phyloP scores from a whole-genome alignment of 1,140 invertebrate genomes.

The Temnothorax longispinosus region DNA sequence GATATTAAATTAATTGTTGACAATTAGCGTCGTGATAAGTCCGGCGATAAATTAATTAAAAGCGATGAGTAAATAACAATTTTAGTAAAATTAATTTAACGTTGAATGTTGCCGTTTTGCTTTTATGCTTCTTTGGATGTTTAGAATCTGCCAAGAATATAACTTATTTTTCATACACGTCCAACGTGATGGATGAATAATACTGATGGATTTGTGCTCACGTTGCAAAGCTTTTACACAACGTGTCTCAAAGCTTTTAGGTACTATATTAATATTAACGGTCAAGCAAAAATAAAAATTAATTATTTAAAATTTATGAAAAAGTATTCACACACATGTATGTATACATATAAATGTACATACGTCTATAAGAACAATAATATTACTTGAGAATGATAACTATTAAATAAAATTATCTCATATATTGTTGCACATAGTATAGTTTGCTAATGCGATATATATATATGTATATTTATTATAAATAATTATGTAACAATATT shows the following conservation, averaged over 20 bases:
- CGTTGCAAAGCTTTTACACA: neutral
- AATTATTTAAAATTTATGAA: neutral
- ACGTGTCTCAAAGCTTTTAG: neutral
- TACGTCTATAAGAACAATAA: neutral
- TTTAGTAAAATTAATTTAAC: neutral
- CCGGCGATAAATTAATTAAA: neutral
- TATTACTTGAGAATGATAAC: neutral
- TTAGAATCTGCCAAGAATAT: neutral
- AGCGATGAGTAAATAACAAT: neutral
- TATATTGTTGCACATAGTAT: neutral
- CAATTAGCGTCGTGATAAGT: neutral
- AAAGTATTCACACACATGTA: neutral
- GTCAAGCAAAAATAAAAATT: neutral
- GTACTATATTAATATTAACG: slow-evolving; percentile 31
- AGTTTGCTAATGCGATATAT: neutral
- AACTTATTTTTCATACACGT: slow-evolving; percentile 26
- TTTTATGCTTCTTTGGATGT: neutral
- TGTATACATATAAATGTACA: too few species aligned
- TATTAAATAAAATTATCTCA: neutral
- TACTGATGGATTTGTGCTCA: slow-evolving; percentile 13
- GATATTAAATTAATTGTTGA: slow-evolving; percentile 22
- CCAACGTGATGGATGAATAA: slow-evolving; percentile 1
- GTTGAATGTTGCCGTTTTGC: neutral
- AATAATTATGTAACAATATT: neutral
- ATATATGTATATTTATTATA: neutral